Base-by-base conservation (phyloP, 2,113 vertebrate genomes). In the Cyrtonyx montezumae region DNA sequence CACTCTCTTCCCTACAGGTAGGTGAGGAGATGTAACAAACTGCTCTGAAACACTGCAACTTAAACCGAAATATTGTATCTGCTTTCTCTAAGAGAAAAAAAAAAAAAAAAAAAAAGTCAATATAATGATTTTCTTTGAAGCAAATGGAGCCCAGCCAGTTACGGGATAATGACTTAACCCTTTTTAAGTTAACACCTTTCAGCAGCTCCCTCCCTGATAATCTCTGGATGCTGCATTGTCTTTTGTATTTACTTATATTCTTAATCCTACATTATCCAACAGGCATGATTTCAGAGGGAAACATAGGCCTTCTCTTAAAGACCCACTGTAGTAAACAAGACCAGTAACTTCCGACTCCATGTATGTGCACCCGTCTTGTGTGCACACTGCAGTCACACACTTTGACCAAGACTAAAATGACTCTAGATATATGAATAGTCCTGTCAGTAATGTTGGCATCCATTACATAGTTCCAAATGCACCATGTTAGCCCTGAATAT, bases 191-290 rank as follows among this genome's bases (percentile, higher is more conserved):
- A 91, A 93, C 76, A 92, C 83, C 62, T 91, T 94, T 96, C 85
- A 95, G 10, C 78, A 79, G 32, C 63, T 93, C 79, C 76, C 84
- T 93, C 77, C 84, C 66, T 94, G 94, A 96, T 95, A 93, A 93
- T 84, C 91, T 93, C 84, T 95, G 68, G 74, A 75, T 87, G 61
- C 22, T 74, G 66, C 66, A 94, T 59, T 32, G 46, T 43, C 70
- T 94, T 69, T 49, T 16, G 43, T 78, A 76, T 32, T 56, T 94
- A 91, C 73, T 88, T 86, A 92, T 80, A 76, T 67, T 84, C 37
- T 94, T 95, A 96, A 97, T 92, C 87, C 94, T 69, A 20, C 80
- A 95, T 88, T 88, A 96, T 85, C 92, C 82, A 91, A 30, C 59
- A 70, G 48, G 48, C 34, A 75, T n/a, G 46, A 78, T 71, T 96